Conservation (phyloP, 2,888 invertebrate genomes). For the Drosophila niveifrons region DNA sequence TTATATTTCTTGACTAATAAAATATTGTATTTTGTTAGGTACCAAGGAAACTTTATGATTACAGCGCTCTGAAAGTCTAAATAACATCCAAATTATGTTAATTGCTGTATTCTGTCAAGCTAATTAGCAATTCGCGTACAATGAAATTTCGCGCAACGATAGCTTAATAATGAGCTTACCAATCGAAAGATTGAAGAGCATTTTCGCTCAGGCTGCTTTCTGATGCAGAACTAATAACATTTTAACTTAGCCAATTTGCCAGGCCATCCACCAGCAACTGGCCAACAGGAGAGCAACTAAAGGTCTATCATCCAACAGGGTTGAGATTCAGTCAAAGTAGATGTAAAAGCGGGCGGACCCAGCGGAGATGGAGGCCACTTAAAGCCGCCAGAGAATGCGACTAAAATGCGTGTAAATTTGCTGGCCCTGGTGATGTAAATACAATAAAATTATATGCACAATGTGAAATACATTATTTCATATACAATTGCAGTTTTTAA, state of each 20-base stretch:
- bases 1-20: too few species aligned
- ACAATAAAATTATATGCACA: slow-evolving; percentile 66
- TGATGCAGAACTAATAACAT: slow-evolving; percentile 62
- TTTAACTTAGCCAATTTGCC: slow-evolving; percentile 67
- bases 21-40: too few species aligned
- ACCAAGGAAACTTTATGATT: too few species aligned
- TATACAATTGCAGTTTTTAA: slow-evolving; percentile 65
- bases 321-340: slow-evolving; percentile 1
- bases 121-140: slow-evolving; percentile 43
- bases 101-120: neutral
- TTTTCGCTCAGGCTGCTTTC: slow-evolving; percentile 43
- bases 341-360: neutral
- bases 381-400: slow-evolving; percentile 48
- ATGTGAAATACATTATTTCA: slow-evolving; percentile 65
- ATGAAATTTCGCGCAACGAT: slow-evolving; percentile 37
- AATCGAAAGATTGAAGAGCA: slow-evolving; percentile 21
- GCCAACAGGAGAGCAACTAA: slow-evolving; percentile 26
- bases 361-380: slow-evolving; percentile 37
- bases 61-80: too few species aligned
- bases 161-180: slow-evolving; percentile 31
- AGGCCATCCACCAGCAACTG: slow-evolving; percentile 17
- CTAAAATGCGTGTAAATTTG: slow-evolving; percentile 61
- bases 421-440: slow-evolving; percentile 40
- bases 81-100: too few species aligned
- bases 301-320: slow-evolving; percentile 57